Evolutionary conservation across 2,797 vertebrate genomes (phyloP), one percentile per base, ranked within the genome.

Genomic region (Malurus splendens): DNA sequence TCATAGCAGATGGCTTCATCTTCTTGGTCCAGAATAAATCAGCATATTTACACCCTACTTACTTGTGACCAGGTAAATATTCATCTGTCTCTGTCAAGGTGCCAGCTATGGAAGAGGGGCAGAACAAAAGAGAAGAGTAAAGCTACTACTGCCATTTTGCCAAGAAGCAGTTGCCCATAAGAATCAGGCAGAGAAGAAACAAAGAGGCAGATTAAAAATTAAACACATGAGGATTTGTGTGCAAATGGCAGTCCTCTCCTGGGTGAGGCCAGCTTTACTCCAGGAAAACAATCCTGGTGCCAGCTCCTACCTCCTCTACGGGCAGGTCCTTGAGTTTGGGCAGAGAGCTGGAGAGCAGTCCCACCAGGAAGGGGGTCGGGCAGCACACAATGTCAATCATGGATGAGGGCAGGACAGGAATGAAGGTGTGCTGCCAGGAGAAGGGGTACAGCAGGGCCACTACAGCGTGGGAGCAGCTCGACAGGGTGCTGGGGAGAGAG

Each of bases 341-440:
- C 95, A 99, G 95, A 8, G 99, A 99, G 94, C 98, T 99, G 97
- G 99, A 99, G 83, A 99, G 98, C 95, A 99, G 97, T 75, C 99
- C 99, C 92, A 99, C 99, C 93, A 99, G 97, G 97, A 99, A 99
- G 39, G 99, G 99, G 4, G 99, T 99, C 56, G 99, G 99, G 94
- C 99, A 99, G 97, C 99, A 99, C 90, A 99, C 99, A 0, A 99
- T 99, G 95, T 99, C 99, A 90, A 99, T 97, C 99, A 99, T 99
- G 95, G 99, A 98, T 10, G 98, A 98, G 3, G 99, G 99, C 64
- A 99, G 98, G 44, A 99, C 99, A 1, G 99, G 99, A 95, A 99
- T 99, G 97, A 99, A 99, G 92, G 99, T 99, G 95, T 99, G 99
- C 92, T 99, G 99, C 99, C 99, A 99, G 94, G 99, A 99, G 97